Conservation (phyloP, 2,797 vertebrate genomes). For the Pachyuromys duprasi region DNA sequence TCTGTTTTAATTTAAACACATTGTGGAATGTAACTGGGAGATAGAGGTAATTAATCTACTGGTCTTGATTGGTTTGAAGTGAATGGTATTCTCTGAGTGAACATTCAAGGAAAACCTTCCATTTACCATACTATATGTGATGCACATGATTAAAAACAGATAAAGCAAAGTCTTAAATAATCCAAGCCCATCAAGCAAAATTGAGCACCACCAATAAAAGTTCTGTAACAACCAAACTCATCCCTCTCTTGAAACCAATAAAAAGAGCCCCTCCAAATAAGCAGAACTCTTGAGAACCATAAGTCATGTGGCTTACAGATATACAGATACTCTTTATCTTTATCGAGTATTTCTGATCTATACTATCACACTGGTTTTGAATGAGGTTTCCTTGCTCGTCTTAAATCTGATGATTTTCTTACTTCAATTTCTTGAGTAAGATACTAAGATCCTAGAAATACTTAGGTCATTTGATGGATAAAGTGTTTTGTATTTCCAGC, state of each 20-base stretch:
- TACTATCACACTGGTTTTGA: neutral
- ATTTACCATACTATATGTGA: neutral
- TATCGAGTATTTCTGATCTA: neutral
- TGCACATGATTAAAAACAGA: neutral
- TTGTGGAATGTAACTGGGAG: neutral
- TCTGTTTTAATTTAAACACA: neutral
- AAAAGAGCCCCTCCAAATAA: neutral
- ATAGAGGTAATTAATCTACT: neutral
- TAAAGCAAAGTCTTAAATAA: neutral
- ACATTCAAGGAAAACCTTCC: neutral
- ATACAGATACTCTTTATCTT: no score
- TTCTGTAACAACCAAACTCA: neutral
- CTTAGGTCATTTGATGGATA: neutral
- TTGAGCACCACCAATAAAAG: neutral
- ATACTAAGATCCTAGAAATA: no score
- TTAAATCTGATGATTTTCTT: neutral
- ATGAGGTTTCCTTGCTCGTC: neutral
- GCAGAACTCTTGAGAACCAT: neutral
- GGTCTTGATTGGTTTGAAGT: neutral
- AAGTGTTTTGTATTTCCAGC: neutral
- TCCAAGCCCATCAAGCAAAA: neutral
- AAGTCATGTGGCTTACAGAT: no score
- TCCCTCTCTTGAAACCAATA: no score
- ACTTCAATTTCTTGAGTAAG: neutral
- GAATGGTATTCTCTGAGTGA: no score